phyloP scores from a whole-genome alignment of 2,113 vertebrate species.

The Galbula dea region DNA sequence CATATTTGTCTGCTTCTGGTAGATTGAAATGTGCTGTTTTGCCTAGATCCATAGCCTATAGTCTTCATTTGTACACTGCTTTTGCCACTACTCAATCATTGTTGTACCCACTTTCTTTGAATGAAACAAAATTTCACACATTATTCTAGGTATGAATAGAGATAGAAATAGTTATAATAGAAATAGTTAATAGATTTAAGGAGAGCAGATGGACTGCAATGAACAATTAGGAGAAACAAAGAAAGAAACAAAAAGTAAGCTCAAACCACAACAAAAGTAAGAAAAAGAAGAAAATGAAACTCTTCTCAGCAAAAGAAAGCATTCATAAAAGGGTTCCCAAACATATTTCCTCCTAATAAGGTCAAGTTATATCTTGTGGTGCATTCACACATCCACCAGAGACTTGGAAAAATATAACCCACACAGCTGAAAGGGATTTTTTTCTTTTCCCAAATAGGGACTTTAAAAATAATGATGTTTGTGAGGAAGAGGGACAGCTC shows the following conservation, averaged over 20 bases:
- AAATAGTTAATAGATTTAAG: neutral
- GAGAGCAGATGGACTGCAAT: neutral
- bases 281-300: neutral
- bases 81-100: neutral
- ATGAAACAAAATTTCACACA: neutral
- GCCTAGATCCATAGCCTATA: neutral
- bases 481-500: neutral
- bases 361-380: neutral
- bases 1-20: neutral
- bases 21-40: neutral
- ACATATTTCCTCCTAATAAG: neutral
- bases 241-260: neutral
- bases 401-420: neutral
- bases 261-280: too few relatives aligned
- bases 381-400: neutral
- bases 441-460: neutral
- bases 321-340: neutral
- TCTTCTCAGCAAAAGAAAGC: neutral
- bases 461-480: neutral
- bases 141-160: neutral
- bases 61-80: neutral
- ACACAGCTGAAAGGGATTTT: neutral
- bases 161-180: neutral
- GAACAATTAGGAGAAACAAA: neutral
- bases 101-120: neutral